Percentiles rank a stretch among this genome's conserved stretches.
Conservation (phyloP, 1,140 invertebrate genomes). For the Drosophila willistoni region DNA sequence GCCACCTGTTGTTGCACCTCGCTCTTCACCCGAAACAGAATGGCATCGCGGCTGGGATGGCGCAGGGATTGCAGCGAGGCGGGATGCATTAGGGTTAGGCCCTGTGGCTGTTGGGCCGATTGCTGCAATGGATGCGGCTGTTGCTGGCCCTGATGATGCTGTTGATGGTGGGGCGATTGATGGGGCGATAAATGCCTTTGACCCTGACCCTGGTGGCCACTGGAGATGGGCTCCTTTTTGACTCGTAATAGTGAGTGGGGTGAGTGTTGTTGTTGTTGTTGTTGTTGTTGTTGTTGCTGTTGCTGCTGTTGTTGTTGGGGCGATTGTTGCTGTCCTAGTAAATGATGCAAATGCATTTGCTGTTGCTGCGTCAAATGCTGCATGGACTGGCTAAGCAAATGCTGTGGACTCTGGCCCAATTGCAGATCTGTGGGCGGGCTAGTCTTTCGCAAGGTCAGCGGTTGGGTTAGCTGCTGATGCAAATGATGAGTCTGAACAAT, state of each 20-base stretch:
- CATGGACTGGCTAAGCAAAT: conserved; percentile 79
- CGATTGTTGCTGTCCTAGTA: conserved; percentile 73
- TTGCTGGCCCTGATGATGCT: conserved; percentile 75
- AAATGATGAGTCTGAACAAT: conserved; percentile 78
- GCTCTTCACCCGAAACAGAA: conserved; percentile 82
- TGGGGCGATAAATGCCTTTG: conserved; percentile 71
- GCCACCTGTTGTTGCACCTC: conserved; percentile 81
- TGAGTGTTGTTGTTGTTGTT: conserved; percentile 81
- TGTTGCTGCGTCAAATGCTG: conserved; percentile 77
- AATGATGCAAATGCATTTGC: conserved; percentile 72
- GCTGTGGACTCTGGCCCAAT: conserved; percentile 60
- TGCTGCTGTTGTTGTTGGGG: conserved; percentile 83
- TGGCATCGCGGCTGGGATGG: conserved; percentile 76
- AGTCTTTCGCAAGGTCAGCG: conserved; percentile 72
- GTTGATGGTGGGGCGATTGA: conserved; percentile 34
- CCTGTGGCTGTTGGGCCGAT: conserved; percentile 52
- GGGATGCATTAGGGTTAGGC: conserved; percentile 80
- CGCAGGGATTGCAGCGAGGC: conserved; percentile 75
- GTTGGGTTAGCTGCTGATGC: conserved; percentile 78
- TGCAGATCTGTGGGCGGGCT: conserved; percentile 80
- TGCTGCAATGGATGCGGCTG: conserved; percentile 67
- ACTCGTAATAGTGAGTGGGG: conserved; percentile 82
- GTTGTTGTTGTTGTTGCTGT: conserved; percentile 75
- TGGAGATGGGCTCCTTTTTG: conserved; percentile 84
- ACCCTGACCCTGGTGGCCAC: conserved; percentile 44